Percentiles rank a stretch among this genome's conserved stretches.
These are phyloP conservation scores for Leguminivora glycinivorella DNA, from an alignment of 1,140 invertebrate genomes.

Conservation along the genomic window DNA sequence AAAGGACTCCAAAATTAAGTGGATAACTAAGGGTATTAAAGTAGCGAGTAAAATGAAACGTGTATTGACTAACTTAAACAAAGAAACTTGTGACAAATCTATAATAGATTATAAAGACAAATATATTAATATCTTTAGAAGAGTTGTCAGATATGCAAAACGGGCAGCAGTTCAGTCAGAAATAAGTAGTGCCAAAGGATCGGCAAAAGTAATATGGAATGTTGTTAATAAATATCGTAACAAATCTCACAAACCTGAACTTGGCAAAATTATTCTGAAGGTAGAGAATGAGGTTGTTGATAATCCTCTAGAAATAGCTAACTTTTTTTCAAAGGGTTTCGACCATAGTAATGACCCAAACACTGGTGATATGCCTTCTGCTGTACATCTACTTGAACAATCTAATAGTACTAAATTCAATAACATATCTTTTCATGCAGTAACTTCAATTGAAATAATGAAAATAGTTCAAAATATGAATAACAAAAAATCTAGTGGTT, in stretches of 20 bases:
- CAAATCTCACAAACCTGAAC: background rate
- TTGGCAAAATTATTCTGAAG: conserved; percentile 1
- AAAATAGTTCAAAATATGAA: conserved; percentile 8
- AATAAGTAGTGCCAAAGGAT: background rate
- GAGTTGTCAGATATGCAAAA: background rate
- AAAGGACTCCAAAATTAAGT: conserved; percentile 5
- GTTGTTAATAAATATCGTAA: conserved; percentile 10
- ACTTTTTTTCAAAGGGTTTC: background rate
- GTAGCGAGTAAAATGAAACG: conserved; percentile 19
- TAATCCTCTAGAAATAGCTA: background rate
- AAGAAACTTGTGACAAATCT: background rate
- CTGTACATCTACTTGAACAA: background rate
- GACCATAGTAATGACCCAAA: conserved; percentile 2
- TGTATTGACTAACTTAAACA: background rate
- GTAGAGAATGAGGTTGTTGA: background rate
- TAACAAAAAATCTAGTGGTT: conserved; percentile 33
- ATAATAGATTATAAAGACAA: background rate
- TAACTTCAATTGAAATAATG: background rate
- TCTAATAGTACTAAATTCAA: background rate
- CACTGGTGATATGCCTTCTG: background rate
- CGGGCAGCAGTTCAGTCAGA: background rate
- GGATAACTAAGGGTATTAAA: conserved; percentile 29
- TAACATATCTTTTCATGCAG: background rate
- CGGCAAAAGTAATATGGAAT: background rate
- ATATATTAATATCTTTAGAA: conserved; percentile 19